Evolutionary conservation across 2,888 invertebrate genomes (phyloP).

Genomic region (Dysmachus trigonus): DNA sequence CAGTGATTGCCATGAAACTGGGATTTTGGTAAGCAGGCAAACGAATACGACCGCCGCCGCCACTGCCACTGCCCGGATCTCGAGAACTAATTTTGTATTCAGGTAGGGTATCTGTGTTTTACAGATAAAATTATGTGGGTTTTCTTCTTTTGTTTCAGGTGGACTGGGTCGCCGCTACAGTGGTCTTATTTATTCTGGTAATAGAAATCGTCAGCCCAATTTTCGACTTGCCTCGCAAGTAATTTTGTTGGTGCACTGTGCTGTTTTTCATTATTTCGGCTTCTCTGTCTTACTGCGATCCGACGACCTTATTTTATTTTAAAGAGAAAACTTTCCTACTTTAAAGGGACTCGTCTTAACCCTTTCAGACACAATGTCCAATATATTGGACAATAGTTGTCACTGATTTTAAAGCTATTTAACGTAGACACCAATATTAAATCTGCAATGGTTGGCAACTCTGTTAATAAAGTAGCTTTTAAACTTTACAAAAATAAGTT

Average conservation of each 20-base stretch:
- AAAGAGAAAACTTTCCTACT: neutral
- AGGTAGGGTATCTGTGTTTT: constrained; percentile 2
- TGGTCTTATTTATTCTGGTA: neutral
- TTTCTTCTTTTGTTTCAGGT: constrained; percentile 18
- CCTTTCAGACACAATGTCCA: too few species aligned
- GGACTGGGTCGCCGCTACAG: neutral
- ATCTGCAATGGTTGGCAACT: too few species aligned
- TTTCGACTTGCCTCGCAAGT: neutral
- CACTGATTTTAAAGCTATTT: too few species aligned
- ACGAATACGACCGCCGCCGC: neutral
- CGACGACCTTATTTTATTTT: neutral
- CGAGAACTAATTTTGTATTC: constrained; percentile 7
- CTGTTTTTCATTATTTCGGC: neutral
- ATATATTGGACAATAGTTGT: too few species aligned
- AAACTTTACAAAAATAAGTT: too few species aligned
- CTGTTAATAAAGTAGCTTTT: too few species aligned
- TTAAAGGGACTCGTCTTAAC: neutral
- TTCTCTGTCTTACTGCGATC: neutral
- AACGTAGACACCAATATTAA: too few species aligned
- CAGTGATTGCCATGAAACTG: constrained; percentile 20
- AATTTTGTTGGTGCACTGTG: neutral
- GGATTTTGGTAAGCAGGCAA: constrained; percentile 16
- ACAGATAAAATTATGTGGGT: constrained; percentile 5
- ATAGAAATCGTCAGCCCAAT: constrained; percentile 12
- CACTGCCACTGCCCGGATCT: neutral